phyloP scores from a whole-genome alignment of 2,888 invertebrate species.

The Pachycephus smyrnensis region DNA sequence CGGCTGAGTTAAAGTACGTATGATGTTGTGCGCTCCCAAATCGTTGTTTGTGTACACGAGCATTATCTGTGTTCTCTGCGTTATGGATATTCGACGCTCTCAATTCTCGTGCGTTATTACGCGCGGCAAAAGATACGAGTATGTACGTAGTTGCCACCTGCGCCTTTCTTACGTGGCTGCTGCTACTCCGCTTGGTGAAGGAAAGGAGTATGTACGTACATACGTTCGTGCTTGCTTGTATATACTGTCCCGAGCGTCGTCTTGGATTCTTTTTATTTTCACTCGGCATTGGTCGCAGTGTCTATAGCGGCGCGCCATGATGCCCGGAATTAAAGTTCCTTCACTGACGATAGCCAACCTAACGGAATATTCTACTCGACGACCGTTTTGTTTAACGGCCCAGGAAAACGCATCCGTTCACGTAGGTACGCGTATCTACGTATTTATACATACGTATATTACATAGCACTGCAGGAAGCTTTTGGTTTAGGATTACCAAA shows the following conservation, averaged over 20 bases:
- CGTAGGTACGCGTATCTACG: neutral
- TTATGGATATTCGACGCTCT: neutral
- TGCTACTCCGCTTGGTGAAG: neutral
- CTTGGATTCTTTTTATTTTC: neutral
- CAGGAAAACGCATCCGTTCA: neutral
- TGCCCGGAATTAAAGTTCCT: neutral
- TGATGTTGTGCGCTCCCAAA: neutral
- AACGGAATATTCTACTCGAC: neutral
- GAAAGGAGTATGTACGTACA: neutral
- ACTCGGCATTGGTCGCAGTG: neutral
- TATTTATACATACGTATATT: slow-evolving; percentile 1
- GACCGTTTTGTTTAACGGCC: slow-evolving; percentile 14
- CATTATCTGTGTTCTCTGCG: neutral
- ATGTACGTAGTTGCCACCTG: neutral
- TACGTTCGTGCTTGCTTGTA: neutral
- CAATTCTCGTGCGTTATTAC: neutral
- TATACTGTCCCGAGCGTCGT: neutral
- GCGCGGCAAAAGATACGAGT: neutral
- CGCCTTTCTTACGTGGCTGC: neutral
- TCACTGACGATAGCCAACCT: neutral
- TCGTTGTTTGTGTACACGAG: neutral
- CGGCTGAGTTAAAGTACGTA: neutral
- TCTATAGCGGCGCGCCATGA: neutral
- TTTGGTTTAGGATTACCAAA: neutral
- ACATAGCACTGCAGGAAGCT: neutral